Evolutionary conservation across 2,888 invertebrate species (phyloP).

Genomic region (Sycophila texana): DNA sequence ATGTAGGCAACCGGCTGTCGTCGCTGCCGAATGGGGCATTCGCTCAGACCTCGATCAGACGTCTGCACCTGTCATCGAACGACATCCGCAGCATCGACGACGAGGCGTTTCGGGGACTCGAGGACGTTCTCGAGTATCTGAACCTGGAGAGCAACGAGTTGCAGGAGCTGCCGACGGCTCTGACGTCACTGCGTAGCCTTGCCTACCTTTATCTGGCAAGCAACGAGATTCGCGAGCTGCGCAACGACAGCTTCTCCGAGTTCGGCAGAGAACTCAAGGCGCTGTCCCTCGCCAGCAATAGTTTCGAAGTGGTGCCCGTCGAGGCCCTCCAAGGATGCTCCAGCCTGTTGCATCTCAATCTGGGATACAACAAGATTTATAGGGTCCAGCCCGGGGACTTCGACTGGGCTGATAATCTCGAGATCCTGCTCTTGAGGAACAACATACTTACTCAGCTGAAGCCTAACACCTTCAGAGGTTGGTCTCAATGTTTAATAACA

Average conservation of each 20-base stretch:
- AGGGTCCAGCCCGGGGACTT: slow-evolving; percentile 88
- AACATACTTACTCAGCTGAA: slow-evolving; percentile 84
- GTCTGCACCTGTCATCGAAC: slow-evolving; percentile 89
- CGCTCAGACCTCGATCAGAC: slow-evolving; percentile 83
- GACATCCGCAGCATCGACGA: slow-evolving; percentile 83
- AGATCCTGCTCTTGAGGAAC: slow-evolving; percentile 88
- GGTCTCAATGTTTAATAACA: not conserved
- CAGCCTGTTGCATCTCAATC: slow-evolving; percentile 89
- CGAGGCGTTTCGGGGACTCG: slow-evolving; percentile 84
- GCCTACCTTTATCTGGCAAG: slow-evolving; percentile 90
- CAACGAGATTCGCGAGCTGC: slow-evolving; percentile 83
- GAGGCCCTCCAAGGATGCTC: slow-evolving; percentile 84
- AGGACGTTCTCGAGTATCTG: slow-evolving; percentile 86
- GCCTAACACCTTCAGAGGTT: slow-evolving; percentile 74
- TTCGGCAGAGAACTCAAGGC: slow-evolving; percentile 83
- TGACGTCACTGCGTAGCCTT: slow-evolving; percentile 82
- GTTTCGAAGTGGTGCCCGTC: slow-evolving; percentile 84
- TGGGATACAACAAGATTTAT: slow-evolving; percentile 91
- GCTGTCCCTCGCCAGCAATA: slow-evolving; percentile 88
- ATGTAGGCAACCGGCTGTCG: slow-evolving; percentile 87
- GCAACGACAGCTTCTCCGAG: slow-evolving; percentile 80
- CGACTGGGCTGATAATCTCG: slow-evolving; percentile 87
- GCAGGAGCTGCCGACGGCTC: slow-evolving; percentile 82
- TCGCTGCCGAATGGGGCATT: slow-evolving; percentile 83
- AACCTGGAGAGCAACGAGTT: slow-evolving; percentile 90